Evolutionary conservation across 2,113 vertebrate genomes (phyloP).

Genomic region (Nematolebias whitei): DNA sequence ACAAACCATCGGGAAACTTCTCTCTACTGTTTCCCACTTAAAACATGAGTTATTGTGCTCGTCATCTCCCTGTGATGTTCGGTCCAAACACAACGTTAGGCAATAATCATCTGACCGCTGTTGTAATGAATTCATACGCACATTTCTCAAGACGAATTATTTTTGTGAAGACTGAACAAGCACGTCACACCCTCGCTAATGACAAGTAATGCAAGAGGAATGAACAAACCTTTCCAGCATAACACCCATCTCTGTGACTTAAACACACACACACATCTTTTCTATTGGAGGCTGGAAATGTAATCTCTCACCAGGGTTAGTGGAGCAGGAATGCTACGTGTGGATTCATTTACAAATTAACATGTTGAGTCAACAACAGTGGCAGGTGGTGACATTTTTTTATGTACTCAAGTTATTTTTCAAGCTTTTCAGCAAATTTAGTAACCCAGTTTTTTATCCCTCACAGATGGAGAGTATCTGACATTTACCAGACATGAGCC

Average conservation of each 20-base stretch:
- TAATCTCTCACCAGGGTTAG: constrained; percentile 67
- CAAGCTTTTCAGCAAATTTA: constrained; percentile 22
- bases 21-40: constrained; percentile 26
- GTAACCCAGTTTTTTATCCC: constrained; percentile 24
- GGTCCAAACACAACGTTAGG: constrained; percentile 55
- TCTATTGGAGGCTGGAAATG: constrained; percentile 49
- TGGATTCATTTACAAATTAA: constrained; percentile 69
- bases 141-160: constrained; percentile 70
- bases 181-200: constrained; percentile 71
- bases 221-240: constrained; percentile 72
- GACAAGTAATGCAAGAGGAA: constrained; percentile 75
- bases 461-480: constrained; percentile 97
- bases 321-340: constrained; percentile 59
- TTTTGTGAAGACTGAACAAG: constrained; percentile 66
- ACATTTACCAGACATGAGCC: constrained; percentile 97
- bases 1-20: constrained; percentile 28
- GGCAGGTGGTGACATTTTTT: constrained; percentile 47
- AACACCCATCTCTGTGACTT: constrained; percentile 75
- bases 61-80: constrained; percentile 38
- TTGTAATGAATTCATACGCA: constrained; percentile 49
- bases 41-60: constrained; percentile 36
- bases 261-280: constrained; percentile 55
- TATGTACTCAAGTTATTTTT: constrained; percentile 37
- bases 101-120: constrained; percentile 63
- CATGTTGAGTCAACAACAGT: constrained; percentile 60